These are phyloP conservation scores for Eolophus roseicapilla DNA, from an alignment of 2,113 vertebrate species.

Conservation along the genomic window DNA sequence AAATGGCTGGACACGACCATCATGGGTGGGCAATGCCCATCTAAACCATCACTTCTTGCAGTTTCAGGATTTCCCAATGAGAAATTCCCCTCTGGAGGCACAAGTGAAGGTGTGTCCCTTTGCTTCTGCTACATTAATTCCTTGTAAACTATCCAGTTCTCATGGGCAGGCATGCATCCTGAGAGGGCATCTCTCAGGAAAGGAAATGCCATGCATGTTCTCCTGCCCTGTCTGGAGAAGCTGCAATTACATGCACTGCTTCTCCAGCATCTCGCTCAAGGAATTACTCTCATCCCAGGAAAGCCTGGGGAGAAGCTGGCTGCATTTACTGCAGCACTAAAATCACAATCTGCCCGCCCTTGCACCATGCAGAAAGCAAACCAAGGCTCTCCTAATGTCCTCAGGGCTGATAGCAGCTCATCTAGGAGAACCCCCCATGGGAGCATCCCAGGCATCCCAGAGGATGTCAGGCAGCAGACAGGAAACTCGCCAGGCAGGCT, in stretches of 20 bases:
- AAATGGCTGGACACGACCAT: rapidly evolving
- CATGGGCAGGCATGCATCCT: rapidly evolving
- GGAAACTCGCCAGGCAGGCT: conserved; percentile 27
- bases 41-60: not conserved
- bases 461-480: not conserved
- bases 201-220: not conserved
- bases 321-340: not conserved
- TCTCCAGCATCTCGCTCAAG: not conserved
- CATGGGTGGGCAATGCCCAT: not conserved
- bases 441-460: not conserved
- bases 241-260: not conserved
- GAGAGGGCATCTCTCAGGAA: not conserved
- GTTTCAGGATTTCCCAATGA: not conserved
- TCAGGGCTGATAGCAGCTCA: not conserved
- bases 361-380: not conserved
- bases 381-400: rapidly evolving
- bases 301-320: not conserved
- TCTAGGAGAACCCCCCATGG: rapidly evolving
- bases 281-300: not conserved
- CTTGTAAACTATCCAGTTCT: not conserved
- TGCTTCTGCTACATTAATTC: not conserved
- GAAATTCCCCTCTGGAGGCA: not conserved
- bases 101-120: rapidly evolving
- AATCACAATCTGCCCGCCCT: not conserved
- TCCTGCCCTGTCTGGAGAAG: not conserved